Conservation (phyloP, 2,113 vertebrate genomes). For the Monopterus albus region DNA sequence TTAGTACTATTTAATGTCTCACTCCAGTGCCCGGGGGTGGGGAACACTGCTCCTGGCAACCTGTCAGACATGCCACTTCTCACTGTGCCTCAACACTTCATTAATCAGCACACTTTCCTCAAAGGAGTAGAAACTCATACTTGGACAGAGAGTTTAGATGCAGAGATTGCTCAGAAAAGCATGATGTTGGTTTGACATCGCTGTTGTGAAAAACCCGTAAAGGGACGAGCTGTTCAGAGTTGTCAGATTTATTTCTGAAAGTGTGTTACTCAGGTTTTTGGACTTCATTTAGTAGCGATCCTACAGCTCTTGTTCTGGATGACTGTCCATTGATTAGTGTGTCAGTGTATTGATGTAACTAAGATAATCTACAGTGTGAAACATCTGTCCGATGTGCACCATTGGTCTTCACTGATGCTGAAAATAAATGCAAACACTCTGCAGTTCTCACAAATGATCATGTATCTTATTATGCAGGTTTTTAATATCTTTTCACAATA, state of each 20-base stretch:
- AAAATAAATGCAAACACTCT: slow-evolving; percentile 2
- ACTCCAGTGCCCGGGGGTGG: slow-evolving; percentile 35
- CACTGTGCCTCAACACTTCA: slow-evolving; percentile 55
- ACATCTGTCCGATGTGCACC: not conserved
- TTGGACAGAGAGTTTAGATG: slow-evolving; percentile 10
- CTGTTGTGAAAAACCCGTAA: not conserved
- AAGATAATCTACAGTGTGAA: slow-evolving; percentile 14
- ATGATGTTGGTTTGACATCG: slow-evolving; percentile 17
- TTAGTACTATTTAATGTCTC: slow-evolving; percentile 68
- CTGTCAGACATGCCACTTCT: slow-evolving; percentile 57
- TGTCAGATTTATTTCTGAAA: not conserved
- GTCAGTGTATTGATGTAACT: slow-evolving; percentile 23
- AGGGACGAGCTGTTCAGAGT: not conserved
- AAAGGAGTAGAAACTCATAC: slow-evolving; percentile 17
- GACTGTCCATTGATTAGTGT: slow-evolving; percentile 1
- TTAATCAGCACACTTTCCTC: slow-evolving; percentile 43
- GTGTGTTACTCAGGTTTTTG: not conserved
- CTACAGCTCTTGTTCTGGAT: not conserved
- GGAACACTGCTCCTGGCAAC: slow-evolving; percentile 38
- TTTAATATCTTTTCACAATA: not conserved
- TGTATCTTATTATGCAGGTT: too few species aligned
- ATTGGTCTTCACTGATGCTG: slow-evolving; percentile 5
- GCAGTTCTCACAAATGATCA: too few species aligned
- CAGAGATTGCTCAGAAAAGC: slow-evolving; percentile 12
- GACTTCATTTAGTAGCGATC: slow-evolving; percentile 8